Evolutionary conservation across 2,797 vertebrate species (phyloP).

Genomic region (Labroides dimidiatus): DNA sequence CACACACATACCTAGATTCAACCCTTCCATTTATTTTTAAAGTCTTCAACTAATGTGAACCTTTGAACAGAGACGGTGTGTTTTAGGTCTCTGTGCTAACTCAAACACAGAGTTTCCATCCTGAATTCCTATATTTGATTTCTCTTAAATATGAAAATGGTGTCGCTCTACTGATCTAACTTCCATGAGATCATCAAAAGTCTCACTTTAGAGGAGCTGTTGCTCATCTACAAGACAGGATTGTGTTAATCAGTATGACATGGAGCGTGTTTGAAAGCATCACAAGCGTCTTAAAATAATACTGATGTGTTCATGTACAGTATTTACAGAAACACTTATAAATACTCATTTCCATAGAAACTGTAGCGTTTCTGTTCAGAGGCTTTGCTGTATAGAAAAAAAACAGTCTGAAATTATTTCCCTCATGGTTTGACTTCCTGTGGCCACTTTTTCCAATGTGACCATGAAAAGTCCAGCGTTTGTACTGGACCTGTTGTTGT

Average conservation of each 20-base stretch:
- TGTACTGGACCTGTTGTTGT: slow-evolving; percentile 1
- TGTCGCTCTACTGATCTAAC: background rate
- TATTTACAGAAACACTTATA: slow-evolving; percentile 87
- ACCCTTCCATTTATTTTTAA: too few relatives aligned
- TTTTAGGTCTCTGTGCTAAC: too few relatives aligned
- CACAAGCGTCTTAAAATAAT: slow-evolving; percentile 77
- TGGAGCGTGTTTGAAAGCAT: slow-evolving; percentile 18
- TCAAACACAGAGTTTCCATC: too few relatives aligned
- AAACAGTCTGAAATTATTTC: slow-evolving; percentile 62
- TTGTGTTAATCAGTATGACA: background rate
- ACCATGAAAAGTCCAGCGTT: background rate
- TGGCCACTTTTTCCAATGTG: slow-evolving; percentile 21
- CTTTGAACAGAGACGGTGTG: too few relatives aligned
- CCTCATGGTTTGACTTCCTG: slow-evolving; percentile 26
- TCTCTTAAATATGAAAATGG: background rate
- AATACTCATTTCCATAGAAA: slow-evolving; percentile 80
- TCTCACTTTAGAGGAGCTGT: too few relatives aligned
- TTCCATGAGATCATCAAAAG: background rate
- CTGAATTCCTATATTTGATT: too few relatives aligned
- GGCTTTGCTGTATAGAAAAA: slow-evolving; percentile 43
- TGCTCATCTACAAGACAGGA: too few relatives aligned
- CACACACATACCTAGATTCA: too few relatives aligned
- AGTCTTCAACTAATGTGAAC: too few relatives aligned
- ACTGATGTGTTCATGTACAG: slow-evolving; percentile 85
- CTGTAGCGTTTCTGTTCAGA: slow-evolving; percentile 61